Percentiles rank a stretch among this genome's conserved stretches.
These are phyloP conservation scores for Orussus abietinus DNA, from an alignment of 1,140 invertebrate genomes.

Conservation along the genomic window DNA sequence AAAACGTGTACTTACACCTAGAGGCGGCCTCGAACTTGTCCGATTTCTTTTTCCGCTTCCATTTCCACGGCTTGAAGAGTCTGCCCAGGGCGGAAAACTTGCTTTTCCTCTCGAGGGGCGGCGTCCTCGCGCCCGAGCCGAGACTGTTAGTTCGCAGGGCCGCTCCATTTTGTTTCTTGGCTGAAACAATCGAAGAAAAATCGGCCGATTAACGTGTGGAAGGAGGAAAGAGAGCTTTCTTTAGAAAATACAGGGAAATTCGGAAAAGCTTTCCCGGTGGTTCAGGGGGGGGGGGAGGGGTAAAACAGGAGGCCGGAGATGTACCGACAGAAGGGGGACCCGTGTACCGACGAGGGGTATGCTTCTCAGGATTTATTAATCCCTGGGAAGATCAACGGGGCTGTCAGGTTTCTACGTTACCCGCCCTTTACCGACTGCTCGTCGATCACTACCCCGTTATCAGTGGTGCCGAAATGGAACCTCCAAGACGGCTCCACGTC, in stretches of 20 bases:
- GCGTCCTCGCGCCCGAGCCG: constrained; percentile 73
- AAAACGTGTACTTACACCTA: constrained; percentile 77
- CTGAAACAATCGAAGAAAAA: constrained; percentile 62
- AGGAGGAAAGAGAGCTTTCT: no score
- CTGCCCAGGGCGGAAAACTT: constrained; percentile 90
- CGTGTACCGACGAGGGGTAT: constrained; percentile 20
- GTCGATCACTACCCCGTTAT: background rate
- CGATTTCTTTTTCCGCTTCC: constrained; percentile 98
- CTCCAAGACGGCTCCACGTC: no score
- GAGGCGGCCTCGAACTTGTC: constrained; percentile 95
- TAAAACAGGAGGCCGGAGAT: no score
- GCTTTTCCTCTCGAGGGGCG: constrained; percentile 81
- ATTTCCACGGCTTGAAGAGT: constrained; percentile 98
- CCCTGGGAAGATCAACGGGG: constrained; percentile 7
- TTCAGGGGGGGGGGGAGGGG: no score
- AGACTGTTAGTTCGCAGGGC: constrained; percentile 81
- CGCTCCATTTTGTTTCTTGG: constrained; percentile 89
- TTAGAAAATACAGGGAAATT: no score
- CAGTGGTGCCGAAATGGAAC: no score
- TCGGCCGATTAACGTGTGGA: background rate
- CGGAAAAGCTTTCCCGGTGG: no score
- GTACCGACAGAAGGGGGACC: background rate
- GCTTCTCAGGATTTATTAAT: constrained; percentile 15
- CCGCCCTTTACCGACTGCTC: constrained; percentile 24
- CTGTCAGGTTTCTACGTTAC: constrained; percentile 24